These are phyloP conservation scores for Cottus gobio DNA, from an alignment of 2,113 vertebrate genomes.

Conservation along the genomic window DNA sequence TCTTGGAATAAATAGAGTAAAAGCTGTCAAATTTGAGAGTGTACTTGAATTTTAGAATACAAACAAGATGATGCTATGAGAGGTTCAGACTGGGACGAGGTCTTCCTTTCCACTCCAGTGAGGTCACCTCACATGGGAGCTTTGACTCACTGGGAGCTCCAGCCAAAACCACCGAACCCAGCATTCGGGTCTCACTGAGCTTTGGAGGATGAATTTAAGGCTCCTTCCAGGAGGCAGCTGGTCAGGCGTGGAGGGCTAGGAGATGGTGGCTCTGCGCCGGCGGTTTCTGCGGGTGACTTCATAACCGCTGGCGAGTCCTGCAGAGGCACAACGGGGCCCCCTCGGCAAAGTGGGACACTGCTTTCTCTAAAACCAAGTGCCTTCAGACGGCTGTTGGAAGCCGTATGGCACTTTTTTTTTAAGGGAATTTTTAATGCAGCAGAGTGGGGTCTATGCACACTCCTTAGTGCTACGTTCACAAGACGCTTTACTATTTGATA, in stretches of 20 bases:
- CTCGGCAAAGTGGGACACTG: not conserved
- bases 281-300: slow-evolving; percentile 22
- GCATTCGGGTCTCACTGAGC: slow-evolving; percentile 7
- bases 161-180: slow-evolving; percentile 24
- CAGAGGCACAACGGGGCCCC: not conserved
- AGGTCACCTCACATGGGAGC: slow-evolving; percentile 16
- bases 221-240: slow-evolving; percentile 29
- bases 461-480: no score
- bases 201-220: slow-evolving; percentile 14
- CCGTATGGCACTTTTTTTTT: no score
- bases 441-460: no score
- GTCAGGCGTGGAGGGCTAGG: slow-evolving; percentile 14
- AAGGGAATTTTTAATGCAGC: no score
- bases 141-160: slow-evolving; percentile 14
- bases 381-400: not conserved
- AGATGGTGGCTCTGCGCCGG: slow-evolving; percentile 13
- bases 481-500: no score
- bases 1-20: not conserved
- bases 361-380: not conserved
- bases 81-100: slow-evolving; percentile 15
- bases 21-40: not conserved
- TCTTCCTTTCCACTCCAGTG: not conserved
- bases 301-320: slow-evolving; percentile 23
- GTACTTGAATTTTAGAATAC: not conserved
- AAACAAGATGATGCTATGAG: not conserved